Evolutionary conservation across 2,113 vertebrate species (phyloP).

Genomic region (Alectura lathami): DNA sequence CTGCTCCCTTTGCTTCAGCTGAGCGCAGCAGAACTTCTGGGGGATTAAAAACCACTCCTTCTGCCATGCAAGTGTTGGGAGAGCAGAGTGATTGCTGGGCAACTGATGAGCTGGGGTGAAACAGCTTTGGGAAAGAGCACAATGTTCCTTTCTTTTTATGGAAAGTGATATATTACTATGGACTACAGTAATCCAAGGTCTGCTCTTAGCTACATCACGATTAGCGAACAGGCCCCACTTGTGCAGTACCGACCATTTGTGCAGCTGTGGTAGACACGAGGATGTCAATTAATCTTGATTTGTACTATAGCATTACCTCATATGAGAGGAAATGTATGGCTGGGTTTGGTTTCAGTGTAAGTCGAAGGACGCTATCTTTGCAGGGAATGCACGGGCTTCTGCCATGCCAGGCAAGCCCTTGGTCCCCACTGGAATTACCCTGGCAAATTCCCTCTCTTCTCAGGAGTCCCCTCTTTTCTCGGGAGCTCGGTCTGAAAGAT

Average conservation of each 20-base stretch:
- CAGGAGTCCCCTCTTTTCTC: accelerated
- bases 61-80: constrained; percentile 24
- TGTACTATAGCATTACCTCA: constrained; percentile 55
- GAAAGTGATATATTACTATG: constrained; percentile 64
- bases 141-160: constrained; percentile 70
- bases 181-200: constrained; percentile 57
- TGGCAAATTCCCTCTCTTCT: not conserved
- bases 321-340: constrained; percentile 14
- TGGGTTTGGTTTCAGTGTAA: constrained; percentile 14
- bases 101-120: constrained; percentile 58
- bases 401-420: not conserved
- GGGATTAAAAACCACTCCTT: not conserved
- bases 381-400: not conserved
- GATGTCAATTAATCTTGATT: constrained; percentile 67
- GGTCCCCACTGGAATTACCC: not conserved
- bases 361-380: not conserved
- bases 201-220: constrained; percentile 46
- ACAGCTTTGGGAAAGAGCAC: constrained; percentile 57
- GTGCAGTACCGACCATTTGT: constrained; percentile 45
- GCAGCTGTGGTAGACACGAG: constrained; percentile 47
- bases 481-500: not conserved
- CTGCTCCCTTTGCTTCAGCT: not conserved
- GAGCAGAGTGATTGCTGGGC: constrained; percentile 46
- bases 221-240: constrained; percentile 48
- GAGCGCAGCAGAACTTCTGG: not conserved